Evolutionary conservation across 2,888 invertebrate genomes (phyloP).

Genomic region (Lepidochitona cinerea): DNA sequence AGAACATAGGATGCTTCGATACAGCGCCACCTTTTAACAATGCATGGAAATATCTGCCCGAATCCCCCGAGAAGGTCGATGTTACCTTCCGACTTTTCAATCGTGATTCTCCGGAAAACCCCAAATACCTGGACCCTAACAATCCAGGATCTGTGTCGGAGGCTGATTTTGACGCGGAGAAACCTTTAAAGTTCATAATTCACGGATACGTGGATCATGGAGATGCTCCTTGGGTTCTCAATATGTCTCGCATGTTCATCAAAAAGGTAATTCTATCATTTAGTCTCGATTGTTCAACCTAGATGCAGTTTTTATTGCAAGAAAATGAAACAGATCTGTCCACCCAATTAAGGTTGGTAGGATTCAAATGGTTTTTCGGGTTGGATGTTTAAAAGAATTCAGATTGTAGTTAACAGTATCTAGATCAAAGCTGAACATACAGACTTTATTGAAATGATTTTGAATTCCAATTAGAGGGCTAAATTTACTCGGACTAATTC

Average conservation of each 20-base stretch:
- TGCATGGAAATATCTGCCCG: constrained; percentile 18
- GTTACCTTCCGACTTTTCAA: constrained; percentile 19
- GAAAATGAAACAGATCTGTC: too few species aligned
- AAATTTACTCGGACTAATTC: too few species aligned
- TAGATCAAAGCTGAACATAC: too few species aligned
- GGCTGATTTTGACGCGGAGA: constrained; percentile 10
- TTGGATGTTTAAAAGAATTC: too few species aligned
- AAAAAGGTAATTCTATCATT: neutral
- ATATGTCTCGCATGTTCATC: neutral
- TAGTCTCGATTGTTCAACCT: too few species aligned
- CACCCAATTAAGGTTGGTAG: too few species aligned
- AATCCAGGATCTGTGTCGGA: neutral
- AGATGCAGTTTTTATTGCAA: too few species aligned
- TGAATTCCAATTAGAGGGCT: too few species aligned
- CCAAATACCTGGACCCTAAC: neutral
- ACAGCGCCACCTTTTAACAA: constrained; percentile 18
- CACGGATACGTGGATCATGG: constrained; percentile 14
- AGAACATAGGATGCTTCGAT: neutral
- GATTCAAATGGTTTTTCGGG: too few species aligned
- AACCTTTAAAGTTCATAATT: constrained; percentile 8
- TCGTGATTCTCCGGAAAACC: constrained; percentile 7
- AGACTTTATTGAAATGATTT: too few species aligned
- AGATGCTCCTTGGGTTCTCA: neutral
- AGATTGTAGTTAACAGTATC: too few species aligned
- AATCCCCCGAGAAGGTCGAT: constrained; percentile 14